A percentile compares a stretch with the other conserved stretches of the same genome.
These are phyloP conservation scores for Diphyllodes magnificus DNA, from an alignment of 2,113 vertebrate species.

Conservation along the genomic window DNA sequence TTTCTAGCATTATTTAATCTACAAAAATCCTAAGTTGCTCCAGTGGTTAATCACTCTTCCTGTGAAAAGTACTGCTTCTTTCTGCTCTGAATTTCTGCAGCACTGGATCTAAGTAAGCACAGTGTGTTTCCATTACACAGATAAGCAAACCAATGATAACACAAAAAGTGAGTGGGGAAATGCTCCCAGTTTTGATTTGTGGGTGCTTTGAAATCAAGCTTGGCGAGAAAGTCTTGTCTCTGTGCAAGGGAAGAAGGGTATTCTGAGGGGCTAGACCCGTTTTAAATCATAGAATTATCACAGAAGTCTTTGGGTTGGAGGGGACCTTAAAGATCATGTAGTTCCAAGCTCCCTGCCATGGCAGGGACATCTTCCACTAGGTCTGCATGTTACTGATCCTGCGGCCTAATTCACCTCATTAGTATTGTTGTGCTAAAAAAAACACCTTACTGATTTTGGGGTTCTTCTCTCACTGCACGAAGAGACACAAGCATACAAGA, in stretches of 20 bases:
- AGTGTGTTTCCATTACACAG: neutral
- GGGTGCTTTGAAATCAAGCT: neutral
- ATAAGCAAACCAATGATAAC: neutral
- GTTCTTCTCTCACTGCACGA: neutral
- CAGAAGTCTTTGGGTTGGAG: neutral
- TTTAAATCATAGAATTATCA: neutral
- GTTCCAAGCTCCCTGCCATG: neutral
- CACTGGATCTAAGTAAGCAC: neutral
- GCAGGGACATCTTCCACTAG: neutral
- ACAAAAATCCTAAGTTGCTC: neutral
- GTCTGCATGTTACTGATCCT: neutral
- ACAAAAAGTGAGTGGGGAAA: neutral
- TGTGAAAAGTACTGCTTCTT: neutral
- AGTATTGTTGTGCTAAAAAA: neutral
- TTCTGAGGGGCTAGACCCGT: neutral
- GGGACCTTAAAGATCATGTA: too few relatives aligned
- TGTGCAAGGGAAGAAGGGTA: rapidly evolving
- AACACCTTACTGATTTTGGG: neutral
- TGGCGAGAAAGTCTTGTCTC: neutral
- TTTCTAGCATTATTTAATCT: neutral
- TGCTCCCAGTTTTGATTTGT: neutral
- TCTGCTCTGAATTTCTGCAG: neutral
- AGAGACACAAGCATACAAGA: neutral
- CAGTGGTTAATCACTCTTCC: neutral
- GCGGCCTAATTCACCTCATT: neutral